Evolutionary conservation across 2,888 invertebrate genomes (phyloP).

Genomic region (Protodeltote pygarga): DNA sequence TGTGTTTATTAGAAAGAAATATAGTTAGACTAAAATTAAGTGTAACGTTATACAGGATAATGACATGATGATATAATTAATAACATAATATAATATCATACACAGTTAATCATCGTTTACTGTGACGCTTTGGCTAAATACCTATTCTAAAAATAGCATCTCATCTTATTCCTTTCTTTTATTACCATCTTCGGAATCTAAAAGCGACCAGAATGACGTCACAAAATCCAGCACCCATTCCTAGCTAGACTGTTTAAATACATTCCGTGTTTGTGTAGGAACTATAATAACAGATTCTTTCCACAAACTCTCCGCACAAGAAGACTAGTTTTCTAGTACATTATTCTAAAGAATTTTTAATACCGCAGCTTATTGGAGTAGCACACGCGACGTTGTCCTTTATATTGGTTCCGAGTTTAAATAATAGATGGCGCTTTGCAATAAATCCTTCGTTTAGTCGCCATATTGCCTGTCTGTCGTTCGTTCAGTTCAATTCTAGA

Average conservation of each 20-base stretch:
- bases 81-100: too few relatives aligned
- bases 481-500: conserved; percentile 38
- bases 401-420: conserved; percentile 58
- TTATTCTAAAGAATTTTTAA: conserved; percentile 59
- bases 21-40: too few relatives aligned
- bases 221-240: neutral
- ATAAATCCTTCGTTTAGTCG: conserved; percentile 44
- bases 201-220: neutral
- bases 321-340: conserved; percentile 31
- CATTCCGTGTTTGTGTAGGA: conserved; percentile 3
- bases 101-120: too few relatives aligned
- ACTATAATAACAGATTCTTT: conserved; percentile 35
- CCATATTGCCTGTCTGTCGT: conserved; percentile 48
- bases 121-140: too few relatives aligned
- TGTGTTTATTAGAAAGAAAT: too few relatives aligned
- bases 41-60: too few relatives aligned
- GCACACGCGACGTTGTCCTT: conserved; percentile 39
- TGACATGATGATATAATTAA: too few relatives aligned
- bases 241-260: conserved; percentile 5
- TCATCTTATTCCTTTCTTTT: too few relatives aligned
- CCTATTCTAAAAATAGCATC: too few relatives aligned
- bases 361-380: conserved; percentile 50
- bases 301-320: conserved; percentile 31
- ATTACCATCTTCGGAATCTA: too few relatives aligned
- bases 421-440: conserved; percentile 63